Percentiles rank a stretch among this genome's conserved stretches.
Conservation (phyloP, 2,113 vertebrate genomes). For the Channa argus region DNA sequence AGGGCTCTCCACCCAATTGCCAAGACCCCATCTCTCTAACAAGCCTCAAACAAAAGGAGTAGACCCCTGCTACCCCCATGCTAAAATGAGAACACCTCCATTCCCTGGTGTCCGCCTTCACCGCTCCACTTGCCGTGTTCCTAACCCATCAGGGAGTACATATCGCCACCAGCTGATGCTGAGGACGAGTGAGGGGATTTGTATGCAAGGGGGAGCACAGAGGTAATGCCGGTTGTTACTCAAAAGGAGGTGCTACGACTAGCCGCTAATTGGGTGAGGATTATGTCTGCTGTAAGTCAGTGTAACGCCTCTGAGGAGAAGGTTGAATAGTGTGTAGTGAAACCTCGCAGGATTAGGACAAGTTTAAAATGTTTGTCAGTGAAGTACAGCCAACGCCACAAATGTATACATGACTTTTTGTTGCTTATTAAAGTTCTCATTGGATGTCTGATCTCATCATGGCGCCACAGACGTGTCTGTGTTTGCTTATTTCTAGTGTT, state of each 20-base stretch:
- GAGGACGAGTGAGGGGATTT: constrained; percentile 29
- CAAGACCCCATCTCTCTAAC: constrained; percentile 40
- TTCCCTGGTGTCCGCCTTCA: background rate
- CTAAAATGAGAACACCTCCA: constrained; percentile 3
- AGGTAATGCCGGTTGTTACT: constrained; percentile 47
- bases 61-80: background rate
- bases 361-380: background rate
- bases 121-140: background rate
- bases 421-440: no score
- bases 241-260: constrained; percentile 50
- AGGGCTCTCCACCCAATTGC: constrained; percentile 39
- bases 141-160: constrained; percentile 19
- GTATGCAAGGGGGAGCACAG: background rate
- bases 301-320: constrained; percentile 35
- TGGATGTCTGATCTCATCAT: no score
- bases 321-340: constrained; percentile 15
- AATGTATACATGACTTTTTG: no score
- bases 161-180: constrained; percentile 40
- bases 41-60: constrained; percentile 51
- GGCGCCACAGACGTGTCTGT: no score
- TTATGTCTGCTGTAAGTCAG: constrained; percentile 38
- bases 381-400: no score
- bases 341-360: background rate
- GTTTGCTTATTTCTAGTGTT: no score
- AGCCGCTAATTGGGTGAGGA: constrained; percentile 70